These are phyloP conservation scores for Syritta pipiens DNA, from an alignment of 2,888 invertebrate genomes.

Conservation along the genomic window DNA sequence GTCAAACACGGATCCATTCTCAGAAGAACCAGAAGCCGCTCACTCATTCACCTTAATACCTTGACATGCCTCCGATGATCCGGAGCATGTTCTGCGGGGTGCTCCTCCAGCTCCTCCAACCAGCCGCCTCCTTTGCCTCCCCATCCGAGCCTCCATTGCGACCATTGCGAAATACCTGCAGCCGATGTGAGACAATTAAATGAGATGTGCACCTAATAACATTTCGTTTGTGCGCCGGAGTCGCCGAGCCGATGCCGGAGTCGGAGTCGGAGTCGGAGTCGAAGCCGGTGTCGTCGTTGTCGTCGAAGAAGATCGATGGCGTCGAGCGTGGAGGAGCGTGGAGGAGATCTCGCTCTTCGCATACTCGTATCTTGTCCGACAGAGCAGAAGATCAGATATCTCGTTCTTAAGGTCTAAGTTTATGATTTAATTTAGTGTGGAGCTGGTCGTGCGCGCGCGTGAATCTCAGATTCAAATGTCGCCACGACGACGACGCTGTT, in stretches of 20 bases:
- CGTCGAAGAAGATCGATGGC: conserved; percentile 53
- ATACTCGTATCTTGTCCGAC: conserved; percentile 9
- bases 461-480: conserved; percentile 67
- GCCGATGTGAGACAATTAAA: conserved; percentile 68
- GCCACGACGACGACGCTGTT: conserved; percentile 15
- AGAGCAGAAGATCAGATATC: conserved; percentile 58
- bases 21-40: conserved; percentile 65
- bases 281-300: conserved; percentile 7
- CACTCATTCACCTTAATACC: conserved; percentile 58
- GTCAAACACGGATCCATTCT: conserved; percentile 63
- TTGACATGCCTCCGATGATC: conserved; percentile 66
- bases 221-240: conserved; percentile 45
- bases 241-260: conserved; percentile 5
- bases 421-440: conserved; percentile 67
- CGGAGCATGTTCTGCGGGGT: conserved; percentile 59
- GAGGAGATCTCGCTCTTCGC: conserved; percentile 16
- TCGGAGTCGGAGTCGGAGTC: not conserved
- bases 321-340: conserved; percentile 24
- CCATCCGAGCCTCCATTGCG: no score
- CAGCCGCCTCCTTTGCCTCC: no score
- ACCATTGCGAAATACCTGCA: conserved; percentile 60
- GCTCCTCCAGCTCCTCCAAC: conserved; percentile 26
- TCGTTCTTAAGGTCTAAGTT: conserved; percentile 68
- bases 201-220: conserved; percentile 67
- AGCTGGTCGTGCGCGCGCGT: conserved; percentile 63